Evolutionary conservation across 2,888 invertebrate species (phyloP), one percentile per base, ranked within the genome.

Genomic region (Epiblema foenella): DNA sequence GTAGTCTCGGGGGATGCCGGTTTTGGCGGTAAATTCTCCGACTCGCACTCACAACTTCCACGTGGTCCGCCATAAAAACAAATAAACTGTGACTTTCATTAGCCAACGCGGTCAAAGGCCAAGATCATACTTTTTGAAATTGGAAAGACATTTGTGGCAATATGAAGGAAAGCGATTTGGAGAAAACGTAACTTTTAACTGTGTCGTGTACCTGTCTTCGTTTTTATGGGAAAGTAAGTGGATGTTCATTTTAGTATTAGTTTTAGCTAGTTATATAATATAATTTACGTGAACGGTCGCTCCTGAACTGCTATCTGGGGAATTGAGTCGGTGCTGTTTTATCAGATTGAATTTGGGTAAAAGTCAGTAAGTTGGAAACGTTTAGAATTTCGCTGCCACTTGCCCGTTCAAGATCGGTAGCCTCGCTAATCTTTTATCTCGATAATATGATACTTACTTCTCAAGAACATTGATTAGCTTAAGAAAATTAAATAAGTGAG

Each of bases 201-300:
- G 90, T 90, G 90, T 78, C 78, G 87, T 88, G 85, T 78, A 75
- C 77, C 78, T 81, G 75, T 86, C 87, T 85, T 85, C 86, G 77
- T 81, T 85, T 80, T 79, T 80, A 85, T 86, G 83, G 82, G 77
- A 83, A 86, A 84, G 91, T 91, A 89, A 92, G 91, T 92, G 77
- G 74, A 68, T 74, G 68, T 64, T 75, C 72, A 46, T 51, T 59
- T 58, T 63, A 49, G 49, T 54, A 66, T 68, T 68, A 65, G 52
- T 74, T 52, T 63, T 52, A 59, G 49, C n/a, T 46, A 46, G 46
- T n/a, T 46, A n/a, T 46, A n/a, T 20, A 58, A 56, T 33, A 56
- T 67, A 67, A 71, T 67, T 66, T 62, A 67, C 18, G 71, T 67
- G 57, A 56, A 62, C 56, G 67, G 39, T 49, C 54, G 59, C 59